Evolutionary conservation across 2,888 invertebrate genomes (phyloP).

Genomic region (Hermodice carunculata): DNA sequence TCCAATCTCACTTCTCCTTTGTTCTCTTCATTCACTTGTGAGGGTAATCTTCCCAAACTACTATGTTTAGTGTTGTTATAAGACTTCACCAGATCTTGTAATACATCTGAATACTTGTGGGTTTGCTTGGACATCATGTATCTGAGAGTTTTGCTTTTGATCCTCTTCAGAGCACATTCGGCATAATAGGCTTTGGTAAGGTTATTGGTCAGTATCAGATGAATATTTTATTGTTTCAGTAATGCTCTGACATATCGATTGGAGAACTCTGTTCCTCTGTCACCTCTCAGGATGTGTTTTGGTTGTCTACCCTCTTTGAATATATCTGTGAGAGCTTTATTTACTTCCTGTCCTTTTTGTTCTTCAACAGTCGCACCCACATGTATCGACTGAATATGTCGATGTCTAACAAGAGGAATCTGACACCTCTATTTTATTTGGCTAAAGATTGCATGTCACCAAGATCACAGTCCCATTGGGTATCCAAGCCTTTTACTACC

Average conservation of each 20-base stretch:
- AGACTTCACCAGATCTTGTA: slow-evolving; percentile 6
- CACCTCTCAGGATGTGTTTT: neutral
- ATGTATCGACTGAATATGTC: slow-evolving; percentile 7
- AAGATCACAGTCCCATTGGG: slow-evolving; percentile 6
- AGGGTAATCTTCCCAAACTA: neutral
- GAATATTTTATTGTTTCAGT: neutral
- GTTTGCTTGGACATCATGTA: neutral
- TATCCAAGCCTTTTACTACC: neutral
- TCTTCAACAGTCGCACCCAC: slow-evolving; percentile 9
- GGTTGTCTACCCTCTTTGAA: slow-evolving; percentile 9
- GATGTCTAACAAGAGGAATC: neutral
- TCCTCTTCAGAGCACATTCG: neutral
- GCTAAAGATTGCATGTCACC: neutral
- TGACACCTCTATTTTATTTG: slow-evolving; percentile 6
- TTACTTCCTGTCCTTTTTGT: neutral
- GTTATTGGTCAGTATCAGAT: neutral
- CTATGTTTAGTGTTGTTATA: slow-evolving; percentile 5
- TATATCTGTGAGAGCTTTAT: neutral
- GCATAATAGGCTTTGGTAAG: neutral
- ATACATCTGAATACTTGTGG: neutral
- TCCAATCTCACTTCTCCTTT: slow-evolving; percentile 3
- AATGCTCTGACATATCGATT: neutral
- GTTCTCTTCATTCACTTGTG: neutral
- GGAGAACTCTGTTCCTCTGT: neutral
- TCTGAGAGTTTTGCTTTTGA: neutral